Conservation (phyloP, 1,140 invertebrate species). For the Penaeus chinensis region DNA sequence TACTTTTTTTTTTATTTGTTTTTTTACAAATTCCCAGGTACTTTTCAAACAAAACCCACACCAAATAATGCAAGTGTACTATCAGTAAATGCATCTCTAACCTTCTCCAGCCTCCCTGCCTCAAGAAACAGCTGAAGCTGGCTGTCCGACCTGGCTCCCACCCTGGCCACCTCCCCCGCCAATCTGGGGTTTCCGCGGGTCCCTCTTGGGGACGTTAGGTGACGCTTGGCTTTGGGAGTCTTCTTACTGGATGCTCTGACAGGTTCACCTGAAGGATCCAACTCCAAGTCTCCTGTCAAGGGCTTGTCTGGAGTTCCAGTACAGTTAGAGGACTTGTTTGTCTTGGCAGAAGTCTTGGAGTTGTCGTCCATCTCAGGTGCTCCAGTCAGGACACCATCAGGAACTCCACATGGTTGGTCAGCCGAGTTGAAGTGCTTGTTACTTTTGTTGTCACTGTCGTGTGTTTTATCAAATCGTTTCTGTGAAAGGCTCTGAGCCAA, state of each 20-base stretch:
- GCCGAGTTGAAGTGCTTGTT: slow-evolving; percentile 7
- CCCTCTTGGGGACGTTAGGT: slow-evolving; percentile 33
- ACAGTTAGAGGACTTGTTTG: slow-evolving; percentile 9
- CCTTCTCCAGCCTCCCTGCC: slow-evolving; percentile 40
- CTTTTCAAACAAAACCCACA: too few relatives aligned
- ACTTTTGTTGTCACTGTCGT: slow-evolving; percentile 34
- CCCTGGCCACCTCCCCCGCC: slow-evolving; percentile 40
- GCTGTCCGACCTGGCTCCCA: slow-evolving; percentile 35
- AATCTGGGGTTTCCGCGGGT: slow-evolving; percentile 22
- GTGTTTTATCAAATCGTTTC: slow-evolving; percentile 11
- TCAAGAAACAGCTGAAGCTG: slow-evolving; percentile 26
- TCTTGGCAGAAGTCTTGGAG: slow-evolving; percentile 3
- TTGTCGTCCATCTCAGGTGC: slow-evolving; percentile 15
- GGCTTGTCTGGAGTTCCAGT: slow-evolving; percentile 24
- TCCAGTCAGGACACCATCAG: slow-evolving; percentile 6
- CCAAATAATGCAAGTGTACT: background rate
- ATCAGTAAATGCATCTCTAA: slow-evolving; percentile 31
- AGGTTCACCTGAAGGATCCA: slow-evolving; percentile 12
- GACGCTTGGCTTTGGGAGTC: slow-evolving; percentile 32
- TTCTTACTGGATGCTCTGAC: slow-evolving; percentile 13
- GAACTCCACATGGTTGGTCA: background rate
- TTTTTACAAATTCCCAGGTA: too few relatives aligned
- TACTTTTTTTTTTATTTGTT: background rate
- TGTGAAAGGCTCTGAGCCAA: slow-evolving; percentile 2
- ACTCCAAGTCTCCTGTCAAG: slow-evolving; percentile 17